Evolutionary conservation across 2,113 vertebrate species (phyloP).

Genomic region (Pheucticus melanocephalus): DNA sequence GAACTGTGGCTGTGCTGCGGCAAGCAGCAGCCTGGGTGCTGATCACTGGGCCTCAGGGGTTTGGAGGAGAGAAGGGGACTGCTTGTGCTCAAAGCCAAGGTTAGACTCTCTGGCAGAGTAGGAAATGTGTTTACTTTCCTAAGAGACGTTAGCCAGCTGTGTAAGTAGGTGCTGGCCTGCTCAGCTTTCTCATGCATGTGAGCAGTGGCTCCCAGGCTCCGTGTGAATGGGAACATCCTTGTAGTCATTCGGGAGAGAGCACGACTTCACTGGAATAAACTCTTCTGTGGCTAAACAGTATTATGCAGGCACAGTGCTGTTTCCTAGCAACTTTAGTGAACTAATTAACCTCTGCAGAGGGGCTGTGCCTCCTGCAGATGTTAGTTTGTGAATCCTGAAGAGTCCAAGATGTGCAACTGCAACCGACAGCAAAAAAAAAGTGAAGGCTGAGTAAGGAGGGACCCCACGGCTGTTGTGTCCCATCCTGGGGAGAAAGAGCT

Average conservation of each 20-base stretch:
- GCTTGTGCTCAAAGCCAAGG: not conserved
- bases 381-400: not conserved
- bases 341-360: slow-evolving; percentile 9
- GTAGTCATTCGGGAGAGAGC: not conserved
- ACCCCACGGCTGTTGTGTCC: not conserved
- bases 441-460: not conserved
- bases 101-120: not conserved
- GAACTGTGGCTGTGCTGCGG: not conserved
- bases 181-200: not conserved
- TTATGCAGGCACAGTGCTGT: not conserved
- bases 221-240: not conserved
- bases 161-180: not conserved
- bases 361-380: not conserved
- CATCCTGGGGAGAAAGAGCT: accelerated
- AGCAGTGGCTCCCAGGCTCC: not conserved
- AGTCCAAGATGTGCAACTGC: not conserved
- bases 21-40: not conserved
- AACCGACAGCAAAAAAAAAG: not conserved
- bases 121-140: not conserved
- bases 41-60: accelerated
- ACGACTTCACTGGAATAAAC: not conserved
- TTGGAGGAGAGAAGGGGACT: not conserved
- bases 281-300: not conserved
- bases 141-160: not conserved
- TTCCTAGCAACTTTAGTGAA: slow-evolving; percentile 10